Percentiles rank a stretch among this genome's conserved stretches.
Conservation (phyloP, 2,113 vertebrate genomes). For the Tenebrosternarchus preto region DNA sequence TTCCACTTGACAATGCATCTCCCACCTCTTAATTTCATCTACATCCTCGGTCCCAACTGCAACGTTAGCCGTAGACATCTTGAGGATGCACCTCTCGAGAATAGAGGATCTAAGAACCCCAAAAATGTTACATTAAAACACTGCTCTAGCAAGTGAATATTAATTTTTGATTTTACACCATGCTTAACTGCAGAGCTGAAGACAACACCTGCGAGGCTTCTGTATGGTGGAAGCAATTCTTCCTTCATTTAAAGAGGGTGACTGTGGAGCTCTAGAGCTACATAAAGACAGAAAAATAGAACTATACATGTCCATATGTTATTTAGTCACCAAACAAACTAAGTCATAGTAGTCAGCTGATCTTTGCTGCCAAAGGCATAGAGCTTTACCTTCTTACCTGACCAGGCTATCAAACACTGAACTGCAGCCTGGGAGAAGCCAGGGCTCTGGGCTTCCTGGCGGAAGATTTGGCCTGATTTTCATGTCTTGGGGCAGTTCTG, state of each 20-base stretch:
- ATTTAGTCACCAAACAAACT: neutral
- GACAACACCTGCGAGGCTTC: slow-evolving; percentile 69
- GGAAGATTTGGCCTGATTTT: slow-evolving; percentile 29
- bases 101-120: slow-evolving; percentile 70
- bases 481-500: slow-evolving; percentile 54
- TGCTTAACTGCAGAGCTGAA: neutral
- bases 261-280: slow-evolving; percentile 54
- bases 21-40: slow-evolving; percentile 61
- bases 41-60: slow-evolving; percentile 80
- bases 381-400: slow-evolving; percentile 65
- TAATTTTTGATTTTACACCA: neutral
- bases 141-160: neutral
- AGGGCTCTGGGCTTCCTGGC: slow-evolving; percentile 71
- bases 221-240: slow-evolving; percentile 36
- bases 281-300: neutral
- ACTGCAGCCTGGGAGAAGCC: slow-evolving; percentile 80
- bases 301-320: neutral
- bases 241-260: slow-evolving; percentile 53
- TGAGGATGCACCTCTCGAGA: slow-evolving; percentile 78
- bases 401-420: slow-evolving; percentile 78
- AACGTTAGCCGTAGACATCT: slow-evolving; percentile 79
- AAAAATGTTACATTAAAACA: neutral
- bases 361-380: neutral
- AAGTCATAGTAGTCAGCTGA: neutral
- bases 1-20: neutral